Base-by-base conservation (phyloP, 2,113 vertebrate genomes). In the Psettodes erumei region DNA sequence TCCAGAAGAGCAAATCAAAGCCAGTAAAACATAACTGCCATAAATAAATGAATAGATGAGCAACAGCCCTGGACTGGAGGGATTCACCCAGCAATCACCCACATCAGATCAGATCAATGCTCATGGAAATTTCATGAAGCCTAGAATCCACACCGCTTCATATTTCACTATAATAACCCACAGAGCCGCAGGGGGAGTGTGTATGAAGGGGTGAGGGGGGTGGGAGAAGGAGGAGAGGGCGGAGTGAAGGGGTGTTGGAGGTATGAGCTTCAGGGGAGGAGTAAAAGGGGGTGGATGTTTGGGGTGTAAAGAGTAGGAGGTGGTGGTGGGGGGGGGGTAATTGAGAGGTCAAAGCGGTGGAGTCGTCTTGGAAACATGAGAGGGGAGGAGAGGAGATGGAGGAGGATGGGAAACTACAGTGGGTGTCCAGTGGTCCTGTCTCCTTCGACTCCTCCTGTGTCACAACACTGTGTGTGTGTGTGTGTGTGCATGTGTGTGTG, bases 111-210 rank as follows among this genome's bases (percentile, higher is more conserved):
- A 90, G 92, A 95, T 95, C 94, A 91, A 89, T 93, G 93, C 89
- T 93, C 92, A 94, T 92, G 91, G 93, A 95, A 95, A 96, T 93
- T 94, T 95, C 92, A 95, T 95, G 91, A 95, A 91, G 91, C 85
- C 79, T 66, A 86, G 89, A 89, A 91, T 91, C 89, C 90, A 90
- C 90, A 90, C 87, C 74, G 91, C 92, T 93, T 96, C 95, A 90
- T 93, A 93, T 95, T 96, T 96, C 94, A 94, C 91, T 92, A 91
- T 94, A 94, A 94, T 83, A 91, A 94, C 91, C 90, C 63, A 33
- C 70, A 85, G 38, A 83, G 90, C 89, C 85, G 69, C 80, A 82
- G 88, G 68, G 65, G 90, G 82, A 89, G 79, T 72, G 83, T 69
- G 80, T 77, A 63, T 65, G 73, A 64, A 86, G 73, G 76, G 80